Base-by-base conservation (phyloP, 2,113 vertebrate species). In the Pontoporia blainvillei region DNA sequence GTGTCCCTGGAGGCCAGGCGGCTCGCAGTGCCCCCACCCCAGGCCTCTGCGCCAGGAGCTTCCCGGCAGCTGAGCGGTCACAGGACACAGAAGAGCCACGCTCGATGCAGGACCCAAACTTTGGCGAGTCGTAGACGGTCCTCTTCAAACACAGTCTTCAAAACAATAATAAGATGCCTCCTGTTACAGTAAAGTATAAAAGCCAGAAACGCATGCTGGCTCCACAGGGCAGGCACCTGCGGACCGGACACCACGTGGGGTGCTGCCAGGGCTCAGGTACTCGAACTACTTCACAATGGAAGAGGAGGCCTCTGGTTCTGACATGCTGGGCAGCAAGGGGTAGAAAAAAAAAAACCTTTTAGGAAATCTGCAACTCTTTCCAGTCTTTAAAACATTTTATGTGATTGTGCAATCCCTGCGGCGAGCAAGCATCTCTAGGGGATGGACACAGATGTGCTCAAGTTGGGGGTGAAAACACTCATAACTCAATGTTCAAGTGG, bases 11-110 rank as follows among this genome's bases (percentile, higher is more conserved):
- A 20, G 86, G 39, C 17, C 39, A 12, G 59, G 85, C 6, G 5
- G 75, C 64, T n/a, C 1, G 0, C 0, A 0, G 13, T 0, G 0
- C 5, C 59, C 23, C 94, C 4, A 0, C 0, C 2, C 46, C 41
- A 8, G 39, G 52, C 34, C 34, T 12, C 7, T 0, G 3, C 8
- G 7, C 21, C 73, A 5, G 18, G 31, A 41, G 31, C 2, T 0
- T 1, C 34, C 85, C 27, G 13, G 49, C 1, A 25, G 61, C 78
- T 14, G 20, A 27, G 59, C 41, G 0, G 5, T 8, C 8, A 20
- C 7, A 2, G 29, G n/a, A 36, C 52, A 21, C 49, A 5, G 36
- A 41, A 20, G 1, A 21, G 36, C 7, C 2, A 0, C 23, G 4
- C 34, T 54, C 49, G 49, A n/a, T 17, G 34, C 20, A 3, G 31